Conservation (phyloP, 2,113 vertebrate species). For the Mormyrus lacerda region DNA sequence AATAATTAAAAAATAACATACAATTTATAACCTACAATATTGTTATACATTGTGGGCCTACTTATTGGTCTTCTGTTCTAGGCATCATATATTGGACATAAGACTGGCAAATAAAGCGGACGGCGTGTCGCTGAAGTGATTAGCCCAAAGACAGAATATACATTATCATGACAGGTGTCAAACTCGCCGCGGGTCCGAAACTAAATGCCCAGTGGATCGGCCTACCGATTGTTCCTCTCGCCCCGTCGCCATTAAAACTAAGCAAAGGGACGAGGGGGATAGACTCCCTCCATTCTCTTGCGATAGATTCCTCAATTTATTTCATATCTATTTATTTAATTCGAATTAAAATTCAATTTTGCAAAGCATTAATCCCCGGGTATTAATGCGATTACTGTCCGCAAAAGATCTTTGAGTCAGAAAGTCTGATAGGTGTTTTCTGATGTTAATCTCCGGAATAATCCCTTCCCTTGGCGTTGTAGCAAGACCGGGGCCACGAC, state of each 20-base stretch:
- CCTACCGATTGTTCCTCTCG: constrained; percentile 35
- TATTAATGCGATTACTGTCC: constrained; percentile 66
- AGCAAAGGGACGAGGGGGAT: constrained; percentile 24
- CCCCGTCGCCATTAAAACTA: constrained; percentile 9
- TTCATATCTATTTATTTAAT: constrained; percentile 48
- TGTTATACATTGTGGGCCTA: neutral
- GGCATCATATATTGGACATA: neutral
- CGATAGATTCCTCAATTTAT: constrained; percentile 40
- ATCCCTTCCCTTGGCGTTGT: constrained; percentile 67
- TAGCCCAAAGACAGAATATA: constrained; percentile 23
- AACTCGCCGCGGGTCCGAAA: constrained; percentile 61
- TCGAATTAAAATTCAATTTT: constrained; percentile 63
- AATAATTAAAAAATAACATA: neutral
- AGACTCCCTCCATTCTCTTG: constrained; percentile 27
- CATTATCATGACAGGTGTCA: constrained; percentile 81
- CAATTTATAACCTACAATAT: neutral
- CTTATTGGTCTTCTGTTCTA: neutral
- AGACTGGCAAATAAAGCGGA: neutral
- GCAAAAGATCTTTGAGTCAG: constrained; percentile 69
- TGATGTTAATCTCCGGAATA: constrained; percentile 81
- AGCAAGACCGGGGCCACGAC: constrained; percentile 46
- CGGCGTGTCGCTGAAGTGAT: constrained; percentile 1
- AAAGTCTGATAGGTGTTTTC: constrained; percentile 72
- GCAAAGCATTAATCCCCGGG: constrained; percentile 59
- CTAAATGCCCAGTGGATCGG: constrained; percentile 63